phyloP scores from a whole-genome alignment of 2,888 invertebrate genomes.

The Rhamnusium bicolor region DNA sequence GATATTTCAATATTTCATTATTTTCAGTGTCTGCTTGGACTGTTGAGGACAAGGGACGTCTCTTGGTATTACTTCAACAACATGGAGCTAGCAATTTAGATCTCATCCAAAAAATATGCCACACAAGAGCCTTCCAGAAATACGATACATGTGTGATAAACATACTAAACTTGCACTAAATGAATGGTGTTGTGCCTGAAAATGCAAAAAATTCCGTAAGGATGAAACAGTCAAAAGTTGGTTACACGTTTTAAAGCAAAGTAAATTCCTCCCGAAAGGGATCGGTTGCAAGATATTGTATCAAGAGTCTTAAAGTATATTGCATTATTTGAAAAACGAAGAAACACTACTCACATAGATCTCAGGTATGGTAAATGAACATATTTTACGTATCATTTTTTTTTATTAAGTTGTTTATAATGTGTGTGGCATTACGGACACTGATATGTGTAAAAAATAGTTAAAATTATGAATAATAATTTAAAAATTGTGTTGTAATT shows the following conservation, averaged over 20 bases:
- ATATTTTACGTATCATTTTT: background rate
- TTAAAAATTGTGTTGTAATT: too few species aligned
- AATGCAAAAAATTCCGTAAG: slow-evolving; percentile 21
- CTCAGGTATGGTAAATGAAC: slow-evolving; percentile 56
- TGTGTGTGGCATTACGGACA: too few species aligned
- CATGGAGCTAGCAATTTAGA: slow-evolving; percentile 61
- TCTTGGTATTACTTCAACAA: slow-evolving; percentile 58
- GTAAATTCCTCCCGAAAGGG: slow-evolving; percentile 38
- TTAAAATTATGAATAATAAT: too few species aligned
- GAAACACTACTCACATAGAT: slow-evolving; percentile 51
- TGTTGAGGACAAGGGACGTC: slow-evolving; percentile 56
- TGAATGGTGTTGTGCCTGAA: slow-evolving; percentile 35
- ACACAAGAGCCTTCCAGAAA: slow-evolving; percentile 58
- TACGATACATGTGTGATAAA: slow-evolving; percentile 58
- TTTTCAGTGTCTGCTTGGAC: slow-evolving; percentile 52
- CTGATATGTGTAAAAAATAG: too few species aligned
- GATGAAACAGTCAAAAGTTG: slow-evolving; percentile 61
- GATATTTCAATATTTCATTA: background rate
- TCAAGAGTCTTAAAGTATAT: slow-evolving; percentile 66
- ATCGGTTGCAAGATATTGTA: slow-evolving; percentile 55
- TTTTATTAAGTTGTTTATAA: background rate
- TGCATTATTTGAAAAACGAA: slow-evolving; percentile 62
- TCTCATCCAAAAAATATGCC: slow-evolving; percentile 59
- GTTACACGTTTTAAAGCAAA: slow-evolving; percentile 59
- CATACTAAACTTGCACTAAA: slow-evolving; percentile 56